Evolutionary conservation across 2,888 invertebrate species (phyloP), one percentile per base, ranked within the genome.

Genomic region (Thumatha senex): DNA sequence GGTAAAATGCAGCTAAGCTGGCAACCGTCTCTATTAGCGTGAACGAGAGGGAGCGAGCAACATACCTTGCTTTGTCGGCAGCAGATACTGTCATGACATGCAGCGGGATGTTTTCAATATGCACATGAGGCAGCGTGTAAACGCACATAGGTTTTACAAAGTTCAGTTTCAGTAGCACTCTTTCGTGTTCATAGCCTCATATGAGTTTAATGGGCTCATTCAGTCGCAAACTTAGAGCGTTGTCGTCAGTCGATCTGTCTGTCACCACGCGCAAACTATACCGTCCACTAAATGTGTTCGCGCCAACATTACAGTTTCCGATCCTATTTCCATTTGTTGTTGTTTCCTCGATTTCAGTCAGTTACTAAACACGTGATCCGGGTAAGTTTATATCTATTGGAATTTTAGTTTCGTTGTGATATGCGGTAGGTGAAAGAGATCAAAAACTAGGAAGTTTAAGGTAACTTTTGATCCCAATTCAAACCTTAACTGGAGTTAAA

Each of bases 261-360:
- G 77, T 89, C 88, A 72, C 45, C 77, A 57, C 41, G 61, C 56
- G 56, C 36, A 7, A 68, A 67, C 39, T 47, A 47, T 41, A 62
- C 56, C 67, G 67, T 72, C 65, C 73, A 73, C 76, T 89, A 88
- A 89, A 89, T 85, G 69, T 81, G 85, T 89, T 82, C 73, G 61
- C 89, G 70, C 72, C 49, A 41, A 63, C 81, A 80, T 86, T 86
- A 79, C 81, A 64, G 82, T 76, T 84, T 89, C 90, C 89, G 82
- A 85, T 76, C 74, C 77, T 78, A 78, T 80, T 79, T 80, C 77
- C 76, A 83, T 84, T 83, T 84, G 82, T 78, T 76, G 73, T 68
- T 72, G 72, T 72, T 79, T 76, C 78, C 80, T 76, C 70, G 57
- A 76, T 78, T 74, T 66, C 51, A 60, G 66, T 69, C 14, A 36